Conservation (phyloP, 1,140 invertebrate species). For the Drosophila neocordata region DNA sequence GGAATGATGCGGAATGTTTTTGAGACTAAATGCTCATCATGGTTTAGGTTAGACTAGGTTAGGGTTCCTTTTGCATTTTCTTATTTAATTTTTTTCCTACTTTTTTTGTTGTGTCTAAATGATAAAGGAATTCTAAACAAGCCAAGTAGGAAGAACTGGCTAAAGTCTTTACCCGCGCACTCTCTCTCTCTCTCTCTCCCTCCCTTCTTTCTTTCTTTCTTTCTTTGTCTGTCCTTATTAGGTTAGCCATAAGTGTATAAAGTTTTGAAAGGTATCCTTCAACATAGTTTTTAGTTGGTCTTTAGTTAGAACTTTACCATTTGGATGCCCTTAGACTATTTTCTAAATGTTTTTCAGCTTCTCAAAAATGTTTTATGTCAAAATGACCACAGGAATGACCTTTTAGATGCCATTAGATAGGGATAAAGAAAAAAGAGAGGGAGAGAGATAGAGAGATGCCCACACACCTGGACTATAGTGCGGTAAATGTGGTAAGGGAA, state of each 20-base stretch:
- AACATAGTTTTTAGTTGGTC: too few relatives aligned
- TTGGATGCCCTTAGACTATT: neutral
- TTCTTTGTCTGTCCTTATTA: neutral
- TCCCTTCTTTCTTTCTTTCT: neutral
- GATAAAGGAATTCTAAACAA: neutral
- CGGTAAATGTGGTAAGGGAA: conserved; percentile 30
- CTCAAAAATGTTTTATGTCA: conserved; percentile 10
- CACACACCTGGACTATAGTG: conserved; percentile 29
- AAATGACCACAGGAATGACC: conserved; percentile 29
- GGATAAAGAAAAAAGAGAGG: too few relatives aligned
- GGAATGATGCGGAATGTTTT: conserved; percentile 57
- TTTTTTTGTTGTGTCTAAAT: too few relatives aligned
- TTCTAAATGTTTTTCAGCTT: neutral
- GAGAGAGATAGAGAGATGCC: conserved; percentile 6
- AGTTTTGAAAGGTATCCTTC: too few relatives aligned
- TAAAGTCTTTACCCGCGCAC: neutral
- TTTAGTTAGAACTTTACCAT: too few relatives aligned
- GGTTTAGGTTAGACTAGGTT: conserved; percentile 4
- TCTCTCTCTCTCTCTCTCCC: neutral
- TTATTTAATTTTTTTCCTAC: too few relatives aligned
- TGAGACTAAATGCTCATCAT: conserved; percentile 40
- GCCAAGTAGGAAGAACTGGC: neutral
- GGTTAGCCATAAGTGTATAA: too few relatives aligned
- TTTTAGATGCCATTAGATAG: conserved; percentile 46
- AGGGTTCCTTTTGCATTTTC: neutral